Base-by-base conservation (phyloP, 2,888 invertebrate genomes). In the Stegophylla sp. region DNA sequence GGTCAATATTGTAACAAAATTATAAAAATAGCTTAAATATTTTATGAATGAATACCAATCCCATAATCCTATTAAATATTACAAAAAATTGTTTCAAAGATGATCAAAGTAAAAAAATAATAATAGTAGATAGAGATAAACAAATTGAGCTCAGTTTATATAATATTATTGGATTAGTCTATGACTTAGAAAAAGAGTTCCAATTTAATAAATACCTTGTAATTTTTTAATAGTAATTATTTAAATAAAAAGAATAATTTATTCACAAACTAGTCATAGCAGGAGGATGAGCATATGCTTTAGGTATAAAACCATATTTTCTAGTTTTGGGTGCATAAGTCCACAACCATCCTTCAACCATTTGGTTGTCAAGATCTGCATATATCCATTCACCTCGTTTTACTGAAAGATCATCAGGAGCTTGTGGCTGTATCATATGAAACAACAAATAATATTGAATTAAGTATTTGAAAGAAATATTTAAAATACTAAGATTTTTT, bases 311-410 rank as follows among this genome's bases (percentile, higher is more conserved):
- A 51, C 97, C 97, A 86, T 96, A 96, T 86, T 95, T 94, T 43
- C 95, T 89, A 3, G 94, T 93, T 87, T 95, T 95, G 12, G 96
- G 96, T 13, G 96, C 95, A 88, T 97, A 97, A 0, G 95, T 94
- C 96, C 95, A 97, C 83, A 96, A 88, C 95, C 94, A 96, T 53
- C 97, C 97, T 87, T 95, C 96, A 53, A 94, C 95, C 0, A 95
- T 96, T 88, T 96, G 96, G 88, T 95, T 95, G 85, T 92, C 92
- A 72, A 96, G 89, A 88, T 97, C 96, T 0, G 96, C 96, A 87
- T 96, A 97, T 84, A 97, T 95, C 95, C 96, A 96, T 86, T 97
- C 96, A 12, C 97, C 96, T 79, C 96, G 89, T 84, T 94, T 90
- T 82, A 97, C 95, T 7, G 94, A 93, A 82, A 97, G 88, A 88